Percentiles rank a stretch among this genome's conserved stretches.
These are phyloP conservation scores for Deilephila elpenor DNA, from an alignment of 2,888 invertebrate species.

Conservation along the genomic window DNA sequence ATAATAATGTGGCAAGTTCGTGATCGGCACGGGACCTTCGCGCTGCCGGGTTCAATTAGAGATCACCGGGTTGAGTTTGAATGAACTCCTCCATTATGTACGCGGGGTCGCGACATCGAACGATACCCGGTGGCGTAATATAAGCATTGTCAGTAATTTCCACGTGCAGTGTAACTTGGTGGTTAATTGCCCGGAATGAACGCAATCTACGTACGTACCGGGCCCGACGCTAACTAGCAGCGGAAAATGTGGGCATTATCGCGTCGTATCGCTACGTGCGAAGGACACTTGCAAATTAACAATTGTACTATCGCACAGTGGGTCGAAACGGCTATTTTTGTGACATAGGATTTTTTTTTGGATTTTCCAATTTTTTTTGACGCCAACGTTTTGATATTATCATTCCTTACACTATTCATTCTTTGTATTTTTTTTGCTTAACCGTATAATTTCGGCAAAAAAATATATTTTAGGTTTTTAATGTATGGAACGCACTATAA, in stretches of 20 bases:
- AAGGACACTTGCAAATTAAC: constrained; percentile 57
- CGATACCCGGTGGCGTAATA: constrained; percentile 69
- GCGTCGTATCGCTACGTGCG: constrained; percentile 56
- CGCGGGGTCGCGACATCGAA: constrained; percentile 71
- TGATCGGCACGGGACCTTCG: constrained; percentile 63
- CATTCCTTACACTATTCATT: too few relatives aligned
- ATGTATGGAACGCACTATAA: too few relatives aligned
- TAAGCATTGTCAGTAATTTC: constrained; percentile 65
- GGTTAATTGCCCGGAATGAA: constrained; percentile 64
- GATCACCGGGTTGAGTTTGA: constrained; percentile 68
- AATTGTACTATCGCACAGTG: constrained; percentile 46
- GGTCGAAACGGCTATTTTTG: too few relatives aligned
- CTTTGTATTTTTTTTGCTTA: too few relatives aligned
- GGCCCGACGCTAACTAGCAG: constrained; percentile 46
- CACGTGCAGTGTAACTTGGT: constrained; percentile 62
- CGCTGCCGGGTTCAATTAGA: constrained; percentile 71
- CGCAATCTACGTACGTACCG: constrained; percentile 48
- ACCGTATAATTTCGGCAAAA: too few relatives aligned
- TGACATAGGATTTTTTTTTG: too few relatives aligned
- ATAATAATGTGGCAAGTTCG: constrained; percentile 36
- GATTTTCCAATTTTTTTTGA: too few relatives aligned
- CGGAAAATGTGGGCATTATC: constrained; percentile 68
- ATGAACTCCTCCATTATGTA: constrained; percentile 61
- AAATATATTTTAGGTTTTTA: too few relatives aligned
- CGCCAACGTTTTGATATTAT: too few relatives aligned